Evolutionary conservation across 2,797 vertebrate species (phyloP).

Genomic region (Ctenosaura bakeri): DNA sequence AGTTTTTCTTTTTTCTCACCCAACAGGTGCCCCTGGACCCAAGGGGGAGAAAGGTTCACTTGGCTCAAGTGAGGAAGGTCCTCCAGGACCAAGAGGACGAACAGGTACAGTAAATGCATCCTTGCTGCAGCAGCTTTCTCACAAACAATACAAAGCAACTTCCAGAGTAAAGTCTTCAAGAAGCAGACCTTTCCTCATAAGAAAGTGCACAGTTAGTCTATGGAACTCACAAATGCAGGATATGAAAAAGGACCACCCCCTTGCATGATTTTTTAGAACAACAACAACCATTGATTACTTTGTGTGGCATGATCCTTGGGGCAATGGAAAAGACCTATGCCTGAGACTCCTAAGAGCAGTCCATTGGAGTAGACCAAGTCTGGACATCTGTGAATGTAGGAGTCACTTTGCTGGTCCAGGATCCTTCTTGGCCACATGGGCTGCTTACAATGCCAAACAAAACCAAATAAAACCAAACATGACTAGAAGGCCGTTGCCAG

Average conservation of each 20-base stretch:
- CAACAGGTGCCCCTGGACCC: slow-evolving; percentile 73
- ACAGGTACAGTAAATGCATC: slow-evolving; percentile 60
- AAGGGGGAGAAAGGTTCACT: slow-evolving; percentile 71
- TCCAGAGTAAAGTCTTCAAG: background rate
- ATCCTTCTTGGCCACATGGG: too few species aligned
- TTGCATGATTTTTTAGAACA: background rate
- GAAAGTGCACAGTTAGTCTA: background rate
- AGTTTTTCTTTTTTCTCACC: background rate
- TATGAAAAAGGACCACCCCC: background rate
- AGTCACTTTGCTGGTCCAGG: too few species aligned
- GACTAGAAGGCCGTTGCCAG: too few species aligned
- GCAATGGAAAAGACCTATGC: background rate
- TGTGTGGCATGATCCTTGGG: background rate
- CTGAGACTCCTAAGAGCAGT: background rate
- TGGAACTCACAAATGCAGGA: background rate
- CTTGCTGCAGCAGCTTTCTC: background rate
- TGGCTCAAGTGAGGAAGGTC: slow-evolving; percentile 64
- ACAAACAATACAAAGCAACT: background rate
- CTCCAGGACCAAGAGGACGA: slow-evolving; percentile 65
- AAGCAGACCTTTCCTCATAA: background rate
- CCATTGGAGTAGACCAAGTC: background rate
- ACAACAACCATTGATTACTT: background rate
- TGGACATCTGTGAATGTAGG: too few species aligned
- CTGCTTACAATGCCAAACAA: too few species aligned
- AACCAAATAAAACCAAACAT: too few species aligned